Conservation (phyloP, 2,113 vertebrate species). For the Cephalopterus ornatus region DNA sequence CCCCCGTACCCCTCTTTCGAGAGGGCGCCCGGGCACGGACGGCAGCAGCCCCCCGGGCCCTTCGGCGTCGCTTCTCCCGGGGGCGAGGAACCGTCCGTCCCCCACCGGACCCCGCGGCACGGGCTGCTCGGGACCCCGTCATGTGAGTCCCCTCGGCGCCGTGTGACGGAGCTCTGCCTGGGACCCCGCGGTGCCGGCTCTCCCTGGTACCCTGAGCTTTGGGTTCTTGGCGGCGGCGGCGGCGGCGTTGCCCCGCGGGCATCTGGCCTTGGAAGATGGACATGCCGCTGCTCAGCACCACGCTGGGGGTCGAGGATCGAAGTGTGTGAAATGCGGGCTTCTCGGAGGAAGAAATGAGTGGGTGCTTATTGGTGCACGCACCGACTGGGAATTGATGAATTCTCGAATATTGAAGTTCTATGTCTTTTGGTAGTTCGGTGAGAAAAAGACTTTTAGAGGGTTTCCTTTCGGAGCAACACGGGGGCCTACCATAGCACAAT, state of each 20-base stretch:
- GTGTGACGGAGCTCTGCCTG: fast-evolving
- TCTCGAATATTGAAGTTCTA: background rate
- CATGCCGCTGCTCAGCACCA: fast-evolving
- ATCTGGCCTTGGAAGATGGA: background rate
- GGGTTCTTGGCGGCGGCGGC: fast-evolving
- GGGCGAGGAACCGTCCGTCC: too few species aligned
- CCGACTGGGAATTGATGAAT: fast-evolving
- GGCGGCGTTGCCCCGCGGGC: fast-evolving
- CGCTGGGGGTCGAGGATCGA: fast-evolving
- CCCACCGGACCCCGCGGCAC: fast-evolving
- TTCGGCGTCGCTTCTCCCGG: too few species aligned
- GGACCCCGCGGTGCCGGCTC: fast-evolving
- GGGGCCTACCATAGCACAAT: fast-evolving
- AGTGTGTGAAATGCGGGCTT: fast-evolving
- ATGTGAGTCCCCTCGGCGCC: fast-evolving
- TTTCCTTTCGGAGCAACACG: background rate
- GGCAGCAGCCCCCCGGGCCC: background rate
- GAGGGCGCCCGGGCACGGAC: background rate
- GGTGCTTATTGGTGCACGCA: fast-evolving
- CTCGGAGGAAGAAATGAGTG: background rate
- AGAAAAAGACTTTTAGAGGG: background rate
- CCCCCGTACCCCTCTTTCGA: too few species aligned
- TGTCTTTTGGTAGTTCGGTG: fast-evolving
- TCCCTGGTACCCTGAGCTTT: fast-evolving
- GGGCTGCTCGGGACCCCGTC: too few species aligned